Conservation (phyloP, 64 coral and sea anemone genomes). For the Pachyseris speciosa region DNA sequence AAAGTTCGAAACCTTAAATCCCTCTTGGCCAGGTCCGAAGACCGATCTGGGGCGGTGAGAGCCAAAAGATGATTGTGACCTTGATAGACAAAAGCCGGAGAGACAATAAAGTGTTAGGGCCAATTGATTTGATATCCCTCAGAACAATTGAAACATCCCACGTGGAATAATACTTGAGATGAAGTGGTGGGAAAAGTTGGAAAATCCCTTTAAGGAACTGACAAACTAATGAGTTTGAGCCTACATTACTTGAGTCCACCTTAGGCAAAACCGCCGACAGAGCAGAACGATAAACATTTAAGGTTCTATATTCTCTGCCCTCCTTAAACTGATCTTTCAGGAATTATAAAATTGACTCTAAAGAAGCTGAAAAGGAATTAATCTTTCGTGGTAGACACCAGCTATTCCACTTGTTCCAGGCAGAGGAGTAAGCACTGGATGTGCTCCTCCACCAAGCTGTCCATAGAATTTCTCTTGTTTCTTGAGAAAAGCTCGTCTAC, state of each 20-base stretch:
- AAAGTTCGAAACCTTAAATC: neutral
- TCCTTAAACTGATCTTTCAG: neutral
- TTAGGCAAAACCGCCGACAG: neutral
- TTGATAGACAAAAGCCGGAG: neutral
- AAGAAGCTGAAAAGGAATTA: constrained; percentile 38
- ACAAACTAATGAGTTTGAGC: constrained; percentile 20
- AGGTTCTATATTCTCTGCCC: neutral
- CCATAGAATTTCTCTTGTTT: constrained; percentile 8
- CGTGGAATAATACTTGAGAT: neutral
- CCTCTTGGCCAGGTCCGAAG: neutral
- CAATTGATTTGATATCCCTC: neutral
- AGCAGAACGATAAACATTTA: constrained; percentile 44
- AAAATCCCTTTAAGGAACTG: constrained; percentile 37
- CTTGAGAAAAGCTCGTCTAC: neutral
- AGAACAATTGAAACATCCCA: constrained; percentile 18
- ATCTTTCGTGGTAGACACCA: constrained; percentile 26
- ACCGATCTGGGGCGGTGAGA: neutral
- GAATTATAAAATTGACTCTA: neutral
- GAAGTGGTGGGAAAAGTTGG: neutral
- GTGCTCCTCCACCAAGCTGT: constrained; percentile 25
- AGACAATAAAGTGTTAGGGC: neutral
- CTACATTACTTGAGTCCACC: neutral
- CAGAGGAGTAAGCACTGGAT: constrained; percentile 27
- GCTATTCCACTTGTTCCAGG: constrained; percentile 34
- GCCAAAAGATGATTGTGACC: neutral